These are phyloP conservation scores for Neotoxoptera formosana DNA, from an alignment of 1,140 invertebrate species.

Conservation along the genomic window DNA sequence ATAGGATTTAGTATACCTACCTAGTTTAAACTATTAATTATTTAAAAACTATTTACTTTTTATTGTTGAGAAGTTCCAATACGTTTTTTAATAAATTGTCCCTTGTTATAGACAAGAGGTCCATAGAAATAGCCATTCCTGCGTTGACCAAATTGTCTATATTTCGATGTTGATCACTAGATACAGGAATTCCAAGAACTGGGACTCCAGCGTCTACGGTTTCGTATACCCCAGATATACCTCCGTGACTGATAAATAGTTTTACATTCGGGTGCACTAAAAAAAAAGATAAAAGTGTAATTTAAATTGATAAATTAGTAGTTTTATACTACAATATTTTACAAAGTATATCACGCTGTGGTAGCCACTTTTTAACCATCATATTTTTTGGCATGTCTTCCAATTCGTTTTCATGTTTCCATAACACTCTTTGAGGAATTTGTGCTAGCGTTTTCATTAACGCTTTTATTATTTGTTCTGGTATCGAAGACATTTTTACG, in stretches of 20 bases:
- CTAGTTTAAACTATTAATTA: background rate
- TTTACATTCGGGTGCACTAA: slow-evolving; percentile 71
- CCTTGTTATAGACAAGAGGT: slow-evolving; percentile 63
- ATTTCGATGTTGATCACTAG: slow-evolving; percentile 64
- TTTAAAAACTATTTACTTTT: slow-evolving; percentile 15
- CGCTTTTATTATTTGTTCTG: slow-evolving; percentile 67
- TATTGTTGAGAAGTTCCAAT: slow-evolving; percentile 35
- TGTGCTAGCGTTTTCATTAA: slow-evolving; percentile 70
- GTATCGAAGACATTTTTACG: slow-evolving; percentile 63
- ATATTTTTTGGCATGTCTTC: background rate
- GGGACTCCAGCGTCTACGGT: slow-evolving; percentile 70
- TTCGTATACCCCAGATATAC: slow-evolving; percentile 75
- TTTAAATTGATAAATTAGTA: background rate
- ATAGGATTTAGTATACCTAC: too few species aligned
- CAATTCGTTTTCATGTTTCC: slow-evolving; percentile 65
- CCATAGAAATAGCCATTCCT: slow-evolving; percentile 63
- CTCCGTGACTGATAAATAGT: slow-evolving; percentile 76
- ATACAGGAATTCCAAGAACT: slow-evolving; percentile 67
- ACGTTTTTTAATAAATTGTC: slow-evolving; percentile 58
- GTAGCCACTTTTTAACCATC: slow-evolving; percentile 45
- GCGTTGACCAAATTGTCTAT: slow-evolving; percentile 64
- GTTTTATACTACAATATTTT: slow-evolving; percentile 47
- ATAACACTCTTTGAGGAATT: slow-evolving; percentile 66
- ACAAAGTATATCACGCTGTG: slow-evolving; percentile 58
- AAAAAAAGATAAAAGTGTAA: background rate